Base-by-base conservation (phyloP, 2,113 vertebrate species). In the Nerophis lumbriciformis region DNA sequence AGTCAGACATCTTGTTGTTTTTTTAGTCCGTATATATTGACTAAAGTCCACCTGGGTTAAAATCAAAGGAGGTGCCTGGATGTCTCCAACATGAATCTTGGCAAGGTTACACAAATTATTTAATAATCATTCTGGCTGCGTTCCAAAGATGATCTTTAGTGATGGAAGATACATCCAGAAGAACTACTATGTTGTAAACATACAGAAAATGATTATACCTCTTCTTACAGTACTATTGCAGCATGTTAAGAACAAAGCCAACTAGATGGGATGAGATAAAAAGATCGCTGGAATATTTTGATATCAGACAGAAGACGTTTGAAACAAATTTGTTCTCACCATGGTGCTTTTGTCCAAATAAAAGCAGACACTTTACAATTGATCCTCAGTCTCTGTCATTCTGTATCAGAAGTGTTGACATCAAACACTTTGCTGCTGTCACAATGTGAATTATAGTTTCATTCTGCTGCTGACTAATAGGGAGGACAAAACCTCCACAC, bases 361-460 rank as follows among this genome's bases (percentile, higher is more conserved):
- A 74, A 67, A 75, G 66, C 61, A 54, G 65, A 59, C 63, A 65
- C 63, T 77, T 54, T 71, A 71, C 71, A 69, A 59, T 77, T 71
- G 35, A 73, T 69, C 28, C 21, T 59, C 61, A 61, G 60, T 63
- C 53, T 48, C 8, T 61, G 48, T 78, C 69, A 58, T 21, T 12
- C 39, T 42, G 44, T 8, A 6, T 50, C 59, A 36, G 45, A 72
- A 72, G 44, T 48, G 58, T 48, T 64, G 76, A 70, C 70, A 82
- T 81, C 74, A 82, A 73, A 76, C 12, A 9, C 52, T 15, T 48
- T 57, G 38, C 10, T 38, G 21, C 28, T 28, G 70, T 78, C 65
- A 72, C 53, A 61, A 59, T 42, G 59, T 38, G 73, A 53, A 69
- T 59, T 69, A 44, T 63, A 54, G 44, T 78, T 81, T 68, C 36